Conservation (phyloP, 2,113 vertebrate species). For the Ptilorrhoa leucosticta region DNA sequence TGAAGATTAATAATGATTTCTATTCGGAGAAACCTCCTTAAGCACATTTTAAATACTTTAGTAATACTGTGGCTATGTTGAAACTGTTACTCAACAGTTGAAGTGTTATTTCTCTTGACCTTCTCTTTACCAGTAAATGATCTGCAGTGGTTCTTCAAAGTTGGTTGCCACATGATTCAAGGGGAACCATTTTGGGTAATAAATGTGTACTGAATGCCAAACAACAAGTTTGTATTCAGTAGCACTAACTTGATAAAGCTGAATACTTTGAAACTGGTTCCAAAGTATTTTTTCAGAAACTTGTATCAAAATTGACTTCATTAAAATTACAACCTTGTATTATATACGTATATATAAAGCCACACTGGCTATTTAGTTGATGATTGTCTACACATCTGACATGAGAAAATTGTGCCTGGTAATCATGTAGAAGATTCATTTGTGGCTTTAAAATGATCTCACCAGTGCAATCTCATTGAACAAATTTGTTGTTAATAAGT, state of each 20-base stretch:
- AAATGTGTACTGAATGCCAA: background rate
- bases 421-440: background rate
- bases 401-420: background rate
- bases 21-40: background rate
- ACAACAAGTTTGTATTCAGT: background rate
- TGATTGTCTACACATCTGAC: background rate
- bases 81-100: background rate
- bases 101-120: background rate
- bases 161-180: background rate
- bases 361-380: background rate
- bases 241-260: background rate
- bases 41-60: background rate
- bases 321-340: background rate
- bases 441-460: background rate
- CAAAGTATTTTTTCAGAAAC: background rate
- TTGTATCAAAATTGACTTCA: background rate
- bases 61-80: background rate
- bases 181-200: background rate
- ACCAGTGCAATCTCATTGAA: background rate
- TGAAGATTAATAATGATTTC: background rate
- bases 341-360: background rate
- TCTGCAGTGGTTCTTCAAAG: background rate
- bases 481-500: background rate
- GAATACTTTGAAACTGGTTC: background rate
- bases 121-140: background rate